Conservation (phyloP, 1,140 invertebrate genomes). For the Oryctes rhinoceros region DNA sequence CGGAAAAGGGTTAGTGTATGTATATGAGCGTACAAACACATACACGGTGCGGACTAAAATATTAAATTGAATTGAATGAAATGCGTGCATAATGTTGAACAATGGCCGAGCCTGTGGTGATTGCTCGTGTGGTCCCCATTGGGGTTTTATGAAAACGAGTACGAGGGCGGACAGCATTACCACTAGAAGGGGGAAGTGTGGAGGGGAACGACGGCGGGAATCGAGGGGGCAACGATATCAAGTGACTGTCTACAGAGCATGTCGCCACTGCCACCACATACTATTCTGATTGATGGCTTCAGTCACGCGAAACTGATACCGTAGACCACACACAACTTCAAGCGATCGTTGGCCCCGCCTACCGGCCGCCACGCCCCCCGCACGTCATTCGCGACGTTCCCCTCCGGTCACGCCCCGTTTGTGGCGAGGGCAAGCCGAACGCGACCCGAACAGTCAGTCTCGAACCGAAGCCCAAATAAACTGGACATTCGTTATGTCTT, state of each 20-base stretch:
- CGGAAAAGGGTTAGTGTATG: background rate
- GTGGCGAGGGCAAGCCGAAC: slow-evolving; percentile 44
- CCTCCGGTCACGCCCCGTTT: background rate
- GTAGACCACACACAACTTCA: slow-evolving; percentile 56
- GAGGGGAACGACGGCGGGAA: slow-evolving; percentile 43
- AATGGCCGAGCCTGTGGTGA: slow-evolving; percentile 51
- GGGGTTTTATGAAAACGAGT: slow-evolving; percentile 23
- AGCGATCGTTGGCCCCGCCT: slow-evolving; percentile 45
- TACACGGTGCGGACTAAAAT: background rate
- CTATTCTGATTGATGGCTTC: slow-evolving; percentile 59
- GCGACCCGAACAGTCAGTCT: slow-evolving; percentile 47
- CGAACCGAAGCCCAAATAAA: slow-evolving; percentile 47
- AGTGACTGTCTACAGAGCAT: slow-evolving; percentile 61
- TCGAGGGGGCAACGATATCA: slow-evolving; percentile 55
- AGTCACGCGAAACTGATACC: slow-evolving; percentile 59
- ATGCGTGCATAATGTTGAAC: slow-evolving; percentile 51
- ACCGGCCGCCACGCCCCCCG: slow-evolving; percentile 21
- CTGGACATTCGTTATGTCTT: slow-evolving; percentile 49
- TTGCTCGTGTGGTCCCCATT: slow-evolving; percentile 51
- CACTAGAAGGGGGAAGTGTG: background rate
- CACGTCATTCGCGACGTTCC: slow-evolving; percentile 26
- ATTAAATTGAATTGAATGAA: slow-evolving; percentile 39
- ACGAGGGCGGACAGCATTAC: background rate
- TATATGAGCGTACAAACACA: background rate
- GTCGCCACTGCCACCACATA: slow-evolving; percentile 60